Base-by-base conservation (phyloP, 2,888 invertebrate genomes). In the Muscina levida region DNA sequence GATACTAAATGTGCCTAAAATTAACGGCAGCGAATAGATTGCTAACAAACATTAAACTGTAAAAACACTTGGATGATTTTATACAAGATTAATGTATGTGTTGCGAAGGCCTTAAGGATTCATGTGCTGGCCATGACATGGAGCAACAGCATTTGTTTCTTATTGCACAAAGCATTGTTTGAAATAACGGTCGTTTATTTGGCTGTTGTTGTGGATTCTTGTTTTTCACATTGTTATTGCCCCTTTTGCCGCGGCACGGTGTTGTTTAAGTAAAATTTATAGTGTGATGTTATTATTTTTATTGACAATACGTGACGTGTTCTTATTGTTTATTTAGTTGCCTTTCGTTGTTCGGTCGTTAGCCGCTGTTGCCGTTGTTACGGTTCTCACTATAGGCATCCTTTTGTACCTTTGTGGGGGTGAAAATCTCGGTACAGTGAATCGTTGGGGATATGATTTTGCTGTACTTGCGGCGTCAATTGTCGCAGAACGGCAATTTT, bases 291-390 rank as follows among this genome's bases (percentile, higher is more conserved):
- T 88, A 85, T 88, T 88, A 87, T 88, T 87, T 88, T 88, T 88
- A 88, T 88, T 87, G 88, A 86, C 86, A 86, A 85, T 87, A 88
- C 89, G 88, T 88, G 88, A 88, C 87, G 86, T 87, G 86, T 85
- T 86, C 84, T 82, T 84, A 84, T 83, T 84, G 84, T 83, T 81
- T 78, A 72, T 81, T 76, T 82, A 81, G 72, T 81, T 77, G 77
- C 57, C 31, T 72, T 72, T 77, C 15, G 53, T 15, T 67, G 26
- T 70, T 26, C n/a, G 42, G 19, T 73, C 53, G n/a, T 24, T 51
- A 39, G 46, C 22, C 31, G 42, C 24, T 65, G 42, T 24, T 39
- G 1, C 37, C 37, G 37, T 19, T 62, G 24, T 62, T 62, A 19
- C 1, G 6, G 13, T n/a, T 8, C 31, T 31, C 57, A 68, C 17